A percentile compares a stretch with the other conserved stretches of the same genome.
These are phyloP conservation scores for Chrysochloris asiatica DNA, from an alignment of 2,113 vertebrate species.

Conservation along the genomic window DNA sequence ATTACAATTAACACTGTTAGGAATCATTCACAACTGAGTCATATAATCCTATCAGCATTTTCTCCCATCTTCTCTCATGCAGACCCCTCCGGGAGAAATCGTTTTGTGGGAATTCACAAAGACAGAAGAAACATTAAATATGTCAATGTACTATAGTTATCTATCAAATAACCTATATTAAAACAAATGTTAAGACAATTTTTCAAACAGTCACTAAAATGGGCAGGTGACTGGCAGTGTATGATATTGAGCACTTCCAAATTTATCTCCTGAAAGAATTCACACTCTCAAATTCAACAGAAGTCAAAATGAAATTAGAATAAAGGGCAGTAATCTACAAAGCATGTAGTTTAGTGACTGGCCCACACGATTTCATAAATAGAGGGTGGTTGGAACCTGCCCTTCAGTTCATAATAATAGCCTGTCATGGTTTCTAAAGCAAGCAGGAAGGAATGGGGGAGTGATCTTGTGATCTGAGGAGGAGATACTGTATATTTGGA, in stretches of 20 bases:
- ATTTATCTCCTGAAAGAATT: constrained; percentile 40
- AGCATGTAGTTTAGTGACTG: neutral
- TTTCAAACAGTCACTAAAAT: neutral
- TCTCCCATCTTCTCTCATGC: no score
- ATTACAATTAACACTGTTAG: no score
- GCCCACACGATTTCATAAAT: constrained; percentile 46
- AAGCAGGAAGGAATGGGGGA: constrained; percentile 58
- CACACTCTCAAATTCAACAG: constrained; percentile 29
- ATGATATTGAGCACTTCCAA: constrained; percentile 13
- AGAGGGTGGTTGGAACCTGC: constrained; percentile 59
- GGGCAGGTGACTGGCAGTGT: neutral
- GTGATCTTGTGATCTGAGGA: constrained; percentile 61
- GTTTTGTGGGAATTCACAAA: no score
- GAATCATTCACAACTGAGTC: no score
- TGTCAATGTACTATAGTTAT: no score
- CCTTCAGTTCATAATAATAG: constrained; percentile 67
- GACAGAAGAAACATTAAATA: no score
- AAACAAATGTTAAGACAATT: constrained; percentile 6
- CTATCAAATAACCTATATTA: constrained; percentile 36
- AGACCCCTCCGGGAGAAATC: no score
- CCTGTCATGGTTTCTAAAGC: constrained; percentile 66
- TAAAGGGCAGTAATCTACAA: constrained; percentile 41
- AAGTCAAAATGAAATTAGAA: constrained; percentile 56
- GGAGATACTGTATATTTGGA: constrained; percentile 71
- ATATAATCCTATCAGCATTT: no score